phyloP scores from a whole-genome alignment of 2,113 vertebrate species.

The Notiomystis cincta region DNA sequence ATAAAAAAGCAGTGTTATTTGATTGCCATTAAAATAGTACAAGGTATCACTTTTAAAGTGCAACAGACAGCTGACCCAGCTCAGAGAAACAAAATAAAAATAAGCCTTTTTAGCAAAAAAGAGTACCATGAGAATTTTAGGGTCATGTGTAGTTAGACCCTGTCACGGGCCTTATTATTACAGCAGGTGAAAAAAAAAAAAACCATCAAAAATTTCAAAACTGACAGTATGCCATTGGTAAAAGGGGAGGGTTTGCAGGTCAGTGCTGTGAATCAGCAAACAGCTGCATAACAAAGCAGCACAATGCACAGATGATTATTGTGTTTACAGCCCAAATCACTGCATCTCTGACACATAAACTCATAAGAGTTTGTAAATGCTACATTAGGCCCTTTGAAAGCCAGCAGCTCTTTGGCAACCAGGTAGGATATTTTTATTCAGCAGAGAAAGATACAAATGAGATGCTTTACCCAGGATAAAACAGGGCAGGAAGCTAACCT shows the following conservation, averaged over 20 bases:
- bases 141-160: neutral
- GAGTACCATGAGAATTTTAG: neutral
- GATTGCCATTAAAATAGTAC: neutral
- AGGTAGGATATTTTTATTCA: neutral
- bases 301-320: neutral
- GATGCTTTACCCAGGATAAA: neutral
- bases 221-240: neutral
- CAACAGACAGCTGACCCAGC: neutral
- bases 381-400: neutral
- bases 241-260: neutral
- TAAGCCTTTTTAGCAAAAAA: neutral
- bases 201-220: neutral
- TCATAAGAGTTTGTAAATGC: neutral
- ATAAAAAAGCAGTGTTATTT: neutral
- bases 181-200: neutral
- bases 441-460: neutral
- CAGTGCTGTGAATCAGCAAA: conserved; percentile 8
- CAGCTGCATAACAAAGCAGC: neutral
- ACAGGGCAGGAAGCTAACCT: neutral
- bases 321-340: neutral
- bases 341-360: neutral
- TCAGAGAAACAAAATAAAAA: neutral
- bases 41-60: neutral
- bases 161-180: neutral
- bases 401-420: neutral